Base-by-base conservation (phyloP, 2,888 invertebrate genomes). In the Fragum whitleyi region DNA sequence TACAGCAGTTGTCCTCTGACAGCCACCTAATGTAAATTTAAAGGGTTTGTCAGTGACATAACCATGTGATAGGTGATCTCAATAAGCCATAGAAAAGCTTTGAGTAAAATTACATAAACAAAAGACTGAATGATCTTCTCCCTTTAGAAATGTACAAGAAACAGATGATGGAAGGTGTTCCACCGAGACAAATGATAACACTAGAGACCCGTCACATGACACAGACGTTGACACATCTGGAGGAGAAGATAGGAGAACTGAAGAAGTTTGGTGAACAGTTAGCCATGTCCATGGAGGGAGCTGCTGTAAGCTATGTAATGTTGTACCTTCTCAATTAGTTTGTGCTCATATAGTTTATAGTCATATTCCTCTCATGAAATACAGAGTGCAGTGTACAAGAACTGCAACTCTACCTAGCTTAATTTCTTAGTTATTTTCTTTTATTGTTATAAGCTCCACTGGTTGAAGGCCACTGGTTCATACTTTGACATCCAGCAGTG, bases 251-350 rank as follows among this genome's bases (percentile, higher is more conserved):
- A 61, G 69, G 81, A 51, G 87, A 90, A 71, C 81, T 92, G 68
- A 89, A 92, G 81, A 88, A 83, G 73, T 90, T 91, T 76, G 91
- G 92, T 2, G 92, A 92, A 72, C 90, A 88, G 65, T 80, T 92
- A 21, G 90, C 91, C 7, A 86, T 88, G 79, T 90, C 91, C 36
- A 91, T 91, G 90, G 92, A 92, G 74, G 89, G 88, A 59, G 90
- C 91, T 47, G 92, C 91, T 21, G 92, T 92, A 79, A 77, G 90
- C 86, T 26, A 26, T 57, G 29, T 28, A 39, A 71, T 39, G 42
- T 19, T 71, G 29, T 32, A 57, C 5, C 39, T 9, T 39, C 39
- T 9, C 14, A 9, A 39, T 39, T 9, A 14, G 14, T 39, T 14
- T 39, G 39, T 39, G 39, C 14, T 47, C n/a, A n/a, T n/a, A n/a